Percentiles rank a stretch among this genome's conserved stretches.
Conservation (phyloP, 2,888 invertebrate species). For the Bibio marci region DNA sequence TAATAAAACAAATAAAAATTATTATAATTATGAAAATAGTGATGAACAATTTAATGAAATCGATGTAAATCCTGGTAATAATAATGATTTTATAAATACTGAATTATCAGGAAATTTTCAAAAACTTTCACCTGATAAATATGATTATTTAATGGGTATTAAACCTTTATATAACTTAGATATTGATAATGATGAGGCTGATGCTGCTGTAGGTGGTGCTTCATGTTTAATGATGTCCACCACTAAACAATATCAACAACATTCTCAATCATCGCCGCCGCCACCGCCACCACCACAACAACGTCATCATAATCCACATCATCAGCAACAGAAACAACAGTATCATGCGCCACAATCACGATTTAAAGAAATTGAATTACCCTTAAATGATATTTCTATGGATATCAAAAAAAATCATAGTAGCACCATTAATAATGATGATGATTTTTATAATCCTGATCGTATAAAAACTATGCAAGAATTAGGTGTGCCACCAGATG, state of each 20-base stretch:
- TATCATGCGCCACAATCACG: not conserved
- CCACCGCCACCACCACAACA: not conserved
- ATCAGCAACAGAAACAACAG: not conserved
- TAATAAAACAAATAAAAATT: too few relatives aligned
- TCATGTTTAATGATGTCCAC: too few relatives aligned
- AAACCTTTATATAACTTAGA: not conserved
- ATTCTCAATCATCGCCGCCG: too few relatives aligned
- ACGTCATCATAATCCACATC: not conserved
- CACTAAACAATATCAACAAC: not conserved
- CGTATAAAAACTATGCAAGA: slow-evolving; percentile 20
- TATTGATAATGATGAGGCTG: slow-evolving; percentile 5
- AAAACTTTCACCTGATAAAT: slow-evolving; percentile 24
- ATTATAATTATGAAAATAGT: too few relatives aligned
- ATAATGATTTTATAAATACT: too few relatives aligned
- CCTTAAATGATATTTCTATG: too few relatives aligned
- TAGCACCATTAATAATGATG: not conserved
- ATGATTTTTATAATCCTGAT: slow-evolving; percentile 3
- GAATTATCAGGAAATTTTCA: slow-evolving; percentile 15
- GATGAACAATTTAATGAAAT: slow-evolving; percentile 2
- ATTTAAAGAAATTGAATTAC: not conserved
- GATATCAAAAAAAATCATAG: not conserved
- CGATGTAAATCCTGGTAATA: slow-evolving; percentile 21
- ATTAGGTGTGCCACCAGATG: slow-evolving; percentile 32
- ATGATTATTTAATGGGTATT: slow-evolving; percentile 15
- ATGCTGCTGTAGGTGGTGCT: slow-evolving; percentile 3